phyloP scores from a whole-genome alignment of 2,797 vertebrate species.

The Euthynnus affinis region DNA sequence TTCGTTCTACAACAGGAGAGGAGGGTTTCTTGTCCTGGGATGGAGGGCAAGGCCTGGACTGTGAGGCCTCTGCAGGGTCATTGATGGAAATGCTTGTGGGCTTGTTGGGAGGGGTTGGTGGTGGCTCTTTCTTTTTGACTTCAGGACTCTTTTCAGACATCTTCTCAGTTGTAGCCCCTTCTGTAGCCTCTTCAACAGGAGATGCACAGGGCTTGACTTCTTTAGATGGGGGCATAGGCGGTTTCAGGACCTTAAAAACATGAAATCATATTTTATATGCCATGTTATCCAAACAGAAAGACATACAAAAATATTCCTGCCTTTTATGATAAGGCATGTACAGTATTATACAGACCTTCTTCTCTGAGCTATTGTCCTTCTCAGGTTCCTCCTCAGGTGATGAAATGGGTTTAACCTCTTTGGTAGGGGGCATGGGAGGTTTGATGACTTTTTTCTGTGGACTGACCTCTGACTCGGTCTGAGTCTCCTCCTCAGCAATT shows the following conservation, averaged over 20 bases:
- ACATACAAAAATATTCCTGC: conserved; percentile 1
- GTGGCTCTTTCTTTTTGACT: conserved; percentile 77
- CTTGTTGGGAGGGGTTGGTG: conserved; percentile 85
- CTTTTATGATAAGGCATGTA: not conserved
- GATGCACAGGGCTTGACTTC: conserved; percentile 60
- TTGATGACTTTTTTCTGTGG: conserved; percentile 73
- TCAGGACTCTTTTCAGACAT: conserved; percentile 55
- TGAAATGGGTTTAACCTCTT: conserved; percentile 59
- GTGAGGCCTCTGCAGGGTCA: conserved; percentile 40
- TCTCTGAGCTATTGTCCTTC: conserved; percentile 35
- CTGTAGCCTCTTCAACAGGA: conserved; percentile 44
- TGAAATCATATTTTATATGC: not conserved
- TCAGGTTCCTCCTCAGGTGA: conserved; percentile 45
- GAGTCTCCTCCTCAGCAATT: conserved; percentile 48
- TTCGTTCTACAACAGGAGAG: conserved; percentile 6
- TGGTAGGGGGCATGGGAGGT: conserved; percentile 74
- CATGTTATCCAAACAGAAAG: conserved; percentile 3
- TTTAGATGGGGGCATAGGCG: conserved; percentile 76
- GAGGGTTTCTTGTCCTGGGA: conserved; percentile 81
- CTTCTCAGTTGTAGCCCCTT: conserved; percentile 38
- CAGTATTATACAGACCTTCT: conserved; percentile 63
- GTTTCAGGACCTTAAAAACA: conserved; percentile 64
- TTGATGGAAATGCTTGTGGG: conserved; percentile 59
- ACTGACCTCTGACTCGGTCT: conserved; percentile 44
- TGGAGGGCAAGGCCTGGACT: conserved; percentile 74